phyloP scores from a whole-genome alignment of 2,888 invertebrate species.

The Macrophya alboannulata region DNA sequence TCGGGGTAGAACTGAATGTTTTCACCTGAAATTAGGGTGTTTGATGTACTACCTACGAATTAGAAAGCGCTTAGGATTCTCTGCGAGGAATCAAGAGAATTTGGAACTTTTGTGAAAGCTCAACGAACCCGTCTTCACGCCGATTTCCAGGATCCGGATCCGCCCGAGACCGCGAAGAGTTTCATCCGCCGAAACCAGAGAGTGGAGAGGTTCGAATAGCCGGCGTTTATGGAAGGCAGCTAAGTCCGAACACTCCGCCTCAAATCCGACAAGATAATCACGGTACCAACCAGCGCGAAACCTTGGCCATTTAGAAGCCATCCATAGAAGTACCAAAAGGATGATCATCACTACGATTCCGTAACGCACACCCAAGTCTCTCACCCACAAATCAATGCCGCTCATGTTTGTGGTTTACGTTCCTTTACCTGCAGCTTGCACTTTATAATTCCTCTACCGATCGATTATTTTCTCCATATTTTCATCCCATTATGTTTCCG shows the following conservation, averaged over 20 bases:
- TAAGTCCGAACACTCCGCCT: conserved; percentile 72
- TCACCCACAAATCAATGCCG: conserved; percentile 71
- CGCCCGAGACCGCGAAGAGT: conserved; percentile 68
- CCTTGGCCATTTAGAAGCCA: conserved; percentile 67
- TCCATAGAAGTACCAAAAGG: conserved; percentile 61
- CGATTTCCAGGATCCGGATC: conserved; percentile 75
- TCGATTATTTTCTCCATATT: not conserved
- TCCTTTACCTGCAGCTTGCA: not conserved
- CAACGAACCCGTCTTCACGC: conserved; percentile 74
- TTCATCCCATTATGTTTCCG: not conserved
- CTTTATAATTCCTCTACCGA: not conserved
- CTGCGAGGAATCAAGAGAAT: not conserved
- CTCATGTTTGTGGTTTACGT: conserved; percentile 67
- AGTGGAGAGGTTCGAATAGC: conserved; percentile 68
- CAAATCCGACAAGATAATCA: conserved; percentile 72
- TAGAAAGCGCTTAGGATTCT: not conserved
- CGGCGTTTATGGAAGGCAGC: conserved; percentile 66
- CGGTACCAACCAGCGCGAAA: conserved; percentile 69
- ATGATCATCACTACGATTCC: conserved; percentile 64
- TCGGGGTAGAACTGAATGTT: conserved; percentile 75
- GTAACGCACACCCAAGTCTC: conserved; percentile 70
- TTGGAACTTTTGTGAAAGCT: not conserved
- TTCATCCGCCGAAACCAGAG: conserved; percentile 69
- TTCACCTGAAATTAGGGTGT: conserved; percentile 67
- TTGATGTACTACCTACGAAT: not conserved